Conservation (phyloP, 2,113 vertebrate species). For the Tenebrosternarchus preto region DNA sequence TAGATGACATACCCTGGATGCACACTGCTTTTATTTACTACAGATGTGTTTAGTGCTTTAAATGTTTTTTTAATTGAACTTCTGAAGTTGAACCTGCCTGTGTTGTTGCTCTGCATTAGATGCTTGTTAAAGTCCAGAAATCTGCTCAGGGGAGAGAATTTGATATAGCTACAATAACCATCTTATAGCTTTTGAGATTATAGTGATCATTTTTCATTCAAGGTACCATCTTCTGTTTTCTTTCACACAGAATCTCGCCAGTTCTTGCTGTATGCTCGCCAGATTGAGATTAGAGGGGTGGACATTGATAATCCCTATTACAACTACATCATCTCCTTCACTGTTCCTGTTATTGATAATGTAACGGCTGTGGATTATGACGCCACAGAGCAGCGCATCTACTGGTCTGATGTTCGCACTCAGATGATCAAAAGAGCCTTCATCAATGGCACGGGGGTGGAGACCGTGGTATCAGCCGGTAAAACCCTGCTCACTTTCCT, state of each 20-base stretch:
- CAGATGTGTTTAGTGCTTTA: neutral
- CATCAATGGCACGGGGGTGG: slow-evolving; percentile 95
- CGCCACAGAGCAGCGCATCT: slow-evolving; percentile 89
- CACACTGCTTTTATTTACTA: neutral
- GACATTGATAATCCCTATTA: slow-evolving; percentile 96
- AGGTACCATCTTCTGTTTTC: neutral
- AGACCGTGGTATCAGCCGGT: slow-evolving; percentile 83
- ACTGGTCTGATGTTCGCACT: slow-evolving; percentile 96
- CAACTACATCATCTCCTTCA: slow-evolving; percentile 99
- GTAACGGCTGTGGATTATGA: slow-evolving; percentile 96
- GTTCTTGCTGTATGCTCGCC: slow-evolving; percentile 95
- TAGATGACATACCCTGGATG: neutral
- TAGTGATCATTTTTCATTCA: neutral
- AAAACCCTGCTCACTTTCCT: neutral
- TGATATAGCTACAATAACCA: too few species aligned
- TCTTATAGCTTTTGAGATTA: neutral
- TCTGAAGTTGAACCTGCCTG: too few species aligned
- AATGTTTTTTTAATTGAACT: too few species aligned
- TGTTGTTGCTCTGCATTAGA: too few species aligned
- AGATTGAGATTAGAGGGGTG: slow-evolving; percentile 97
- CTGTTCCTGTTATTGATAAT: slow-evolving; percentile 94
- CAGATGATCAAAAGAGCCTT: slow-evolving; percentile 97
- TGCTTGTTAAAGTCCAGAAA: too few species aligned
- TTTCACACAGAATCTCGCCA: slow-evolving; percentile 83
- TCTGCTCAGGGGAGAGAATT: too few species aligned